These are phyloP conservation scores for Epinephelus malabaricus DNA, from an alignment of 2,797 vertebrate species.

Conservation along the genomic window DNA sequence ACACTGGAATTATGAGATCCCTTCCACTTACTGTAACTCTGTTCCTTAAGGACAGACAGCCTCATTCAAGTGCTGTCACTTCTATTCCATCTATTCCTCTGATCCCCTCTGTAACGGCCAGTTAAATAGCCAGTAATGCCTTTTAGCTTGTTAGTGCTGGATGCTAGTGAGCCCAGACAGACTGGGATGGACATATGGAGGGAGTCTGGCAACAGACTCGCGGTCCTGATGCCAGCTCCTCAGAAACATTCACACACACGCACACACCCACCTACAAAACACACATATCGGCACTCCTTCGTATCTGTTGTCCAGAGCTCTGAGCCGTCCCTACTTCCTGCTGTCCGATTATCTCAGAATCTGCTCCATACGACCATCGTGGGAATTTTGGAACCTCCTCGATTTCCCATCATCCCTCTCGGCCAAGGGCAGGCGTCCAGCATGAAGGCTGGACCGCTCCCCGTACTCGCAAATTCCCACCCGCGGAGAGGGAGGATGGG, in stretches of 20 bases:
- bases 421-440: conserved; percentile 65
- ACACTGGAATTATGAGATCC: conserved; percentile 33
- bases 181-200: conserved; percentile 79
- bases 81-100: conserved; percentile 45
- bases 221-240: conserved; percentile 62
- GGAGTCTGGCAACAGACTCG: conserved; percentile 71
- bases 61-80: conserved; percentile 50
- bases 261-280: conserved; percentile 37
- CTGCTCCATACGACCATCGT: conserved; percentile 59
- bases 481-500: conserved; percentile 55
- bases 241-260: conserved; percentile 44
- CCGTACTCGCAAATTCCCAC: conserved; percentile 43
- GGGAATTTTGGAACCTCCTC: conserved; percentile 72
- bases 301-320: conserved; percentile 47
- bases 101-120: conserved; percentile 55
- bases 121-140: conserved; percentile 70
- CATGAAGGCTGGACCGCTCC: conserved; percentile 38
- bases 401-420: conserved; percentile 53
- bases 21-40: conserved; percentile 50
- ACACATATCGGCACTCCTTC: conserved; percentile 41
- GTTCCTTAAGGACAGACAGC: conserved; percentile 46
- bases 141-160: conserved; percentile 72
- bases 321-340: conserved; percentile 60
- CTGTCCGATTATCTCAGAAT: conserved; percentile 71
- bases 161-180: conserved; percentile 69